Evolutionary conservation across 2,888 invertebrate species (phyloP).

Genomic region (Eurois occulta): DNA sequence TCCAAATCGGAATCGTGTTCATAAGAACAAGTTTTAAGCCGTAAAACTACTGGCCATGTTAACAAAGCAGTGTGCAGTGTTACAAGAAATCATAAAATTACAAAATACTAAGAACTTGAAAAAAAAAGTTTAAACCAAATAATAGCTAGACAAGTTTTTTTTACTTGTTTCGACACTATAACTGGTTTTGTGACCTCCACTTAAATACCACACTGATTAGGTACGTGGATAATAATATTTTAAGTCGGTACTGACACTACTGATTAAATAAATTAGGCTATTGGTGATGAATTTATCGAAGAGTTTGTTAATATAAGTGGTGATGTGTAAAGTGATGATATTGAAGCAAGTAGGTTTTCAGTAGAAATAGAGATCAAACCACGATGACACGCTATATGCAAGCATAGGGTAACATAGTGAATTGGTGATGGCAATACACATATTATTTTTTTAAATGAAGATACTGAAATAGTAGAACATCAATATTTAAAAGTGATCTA

Average conservation of each 20-base stretch:
- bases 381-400: slow-evolving; percentile 12
- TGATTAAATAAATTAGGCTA: slow-evolving; percentile 1
- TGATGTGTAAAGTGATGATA: background rate
- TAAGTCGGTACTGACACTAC: no score
- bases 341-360: background rate
- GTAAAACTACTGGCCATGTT: background rate
- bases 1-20: background rate
- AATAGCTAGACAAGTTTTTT: slow-evolving; percentile 1
- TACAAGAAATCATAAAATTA: background rate
- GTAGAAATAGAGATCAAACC: background rate
- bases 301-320: background rate
- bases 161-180: slow-evolving; percentile 4
- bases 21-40: background rate
- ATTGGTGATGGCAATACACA: slow-evolving; percentile 34
- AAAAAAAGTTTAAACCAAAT: slow-evolving; percentile 7
- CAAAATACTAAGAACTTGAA: background rate
- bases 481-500: slow-evolving; percentile 2
- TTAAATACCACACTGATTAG: slow-evolving; percentile 7
- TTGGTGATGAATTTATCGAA: background rate
- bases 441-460: background rate
- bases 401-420: background rate
- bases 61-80: slow-evolving; percentile 1
- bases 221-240: slow-evolving; percentile 19
- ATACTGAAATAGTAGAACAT: background rate
- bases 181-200: slow-evolving; percentile 26